Base-by-base conservation (phyloP, 2,888 invertebrate genomes). In the Tuberolachnus salignus region DNA sequence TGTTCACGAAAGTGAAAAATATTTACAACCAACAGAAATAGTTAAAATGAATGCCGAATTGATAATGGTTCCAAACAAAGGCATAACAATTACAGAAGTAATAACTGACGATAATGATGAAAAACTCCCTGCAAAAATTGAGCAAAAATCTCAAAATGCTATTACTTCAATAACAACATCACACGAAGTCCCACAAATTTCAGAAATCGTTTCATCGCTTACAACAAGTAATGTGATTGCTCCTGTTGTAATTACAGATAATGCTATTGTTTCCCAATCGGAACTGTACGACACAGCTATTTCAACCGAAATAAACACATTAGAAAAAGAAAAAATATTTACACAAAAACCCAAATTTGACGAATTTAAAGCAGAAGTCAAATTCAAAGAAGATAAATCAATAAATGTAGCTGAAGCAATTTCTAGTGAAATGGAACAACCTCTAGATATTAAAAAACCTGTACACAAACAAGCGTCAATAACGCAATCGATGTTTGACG, bases 321-420 rank as follows among this genome's bases (percentile, higher is more conserved):
- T 87, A 57, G 89, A 90, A 82, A 88, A 87, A 83, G 91, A 91
- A 86, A 86, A 85, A 57, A 83, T 85, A 49, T 86, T 91, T n/a
- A 59, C 14, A 21, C 42, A 75, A 72, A 70, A n/a, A 1, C 64
- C 49, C 0, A 81, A 81, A 74, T 78, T 82, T 49, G 80, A 81
- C 23, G 67, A 63, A 63, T 71, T 80, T 80, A 83, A 61, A 44
- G 83, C 83, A 11, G 82, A 82, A 64, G 80, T 84, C 23, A 81
- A 81, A 26, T 84, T 83, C 81, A 83, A 83, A 73, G 84, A 83
- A 82, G 81, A 81, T 16, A 82, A 83, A 53, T 82, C 82, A 42
- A 46, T 83, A 9, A 83, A 83, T 6, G 49, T 81, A 0, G 16
- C 49, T n/a, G 72, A 80, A 80, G 69, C 71, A 1, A 6, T 69